A percentile compares a stretch with the other conserved stretches of the same genome.
Evolutionary conservation across 2,113 vertebrate species (phyloP).

Genomic region (Pteronura brasiliensis): DNA sequence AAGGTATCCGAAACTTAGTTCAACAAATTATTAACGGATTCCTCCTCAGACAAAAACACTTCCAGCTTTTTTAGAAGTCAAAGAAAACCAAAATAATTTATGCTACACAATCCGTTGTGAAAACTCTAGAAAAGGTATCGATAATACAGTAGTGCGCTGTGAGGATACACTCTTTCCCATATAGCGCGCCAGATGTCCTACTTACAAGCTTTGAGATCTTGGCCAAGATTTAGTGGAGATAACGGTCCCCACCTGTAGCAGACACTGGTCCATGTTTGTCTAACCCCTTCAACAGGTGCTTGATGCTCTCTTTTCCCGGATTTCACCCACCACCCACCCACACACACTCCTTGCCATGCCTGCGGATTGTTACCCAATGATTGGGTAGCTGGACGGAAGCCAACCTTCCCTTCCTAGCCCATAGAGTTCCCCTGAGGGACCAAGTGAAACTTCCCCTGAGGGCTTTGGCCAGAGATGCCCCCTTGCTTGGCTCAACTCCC

Average conservation of each 20-base stretch:
- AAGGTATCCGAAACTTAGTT: not conserved
- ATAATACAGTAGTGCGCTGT: not conserved
- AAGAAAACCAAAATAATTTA: not conserved
- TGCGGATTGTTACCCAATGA: not conserved
- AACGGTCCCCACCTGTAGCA: not conserved
- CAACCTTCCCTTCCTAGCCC: not conserved
- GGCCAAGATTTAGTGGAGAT: not conserved
- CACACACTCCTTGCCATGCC: not conserved
- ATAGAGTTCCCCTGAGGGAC: too few relatives aligned
- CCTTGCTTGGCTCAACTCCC: not conserved
- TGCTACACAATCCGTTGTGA: not conserved
- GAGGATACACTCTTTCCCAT: not conserved
- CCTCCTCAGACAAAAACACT: not conserved
- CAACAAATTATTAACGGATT: not conserved
- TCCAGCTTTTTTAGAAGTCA: not conserved
- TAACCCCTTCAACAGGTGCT: too few relatives aligned
- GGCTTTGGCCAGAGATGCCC: not conserved
- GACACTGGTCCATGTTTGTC: accelerated
- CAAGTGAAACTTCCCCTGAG: not conserved
- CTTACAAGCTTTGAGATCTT: not conserved
- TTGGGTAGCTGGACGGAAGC: not conserved
- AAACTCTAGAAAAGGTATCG: not conserved
- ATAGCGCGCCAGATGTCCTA: not conserved
- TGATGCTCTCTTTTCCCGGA: not conserved
- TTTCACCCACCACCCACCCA: not conserved